phyloP scores from a whole-genome alignment of 2,113 vertebrate genomes.

The Salvelinus sp. region DNA sequence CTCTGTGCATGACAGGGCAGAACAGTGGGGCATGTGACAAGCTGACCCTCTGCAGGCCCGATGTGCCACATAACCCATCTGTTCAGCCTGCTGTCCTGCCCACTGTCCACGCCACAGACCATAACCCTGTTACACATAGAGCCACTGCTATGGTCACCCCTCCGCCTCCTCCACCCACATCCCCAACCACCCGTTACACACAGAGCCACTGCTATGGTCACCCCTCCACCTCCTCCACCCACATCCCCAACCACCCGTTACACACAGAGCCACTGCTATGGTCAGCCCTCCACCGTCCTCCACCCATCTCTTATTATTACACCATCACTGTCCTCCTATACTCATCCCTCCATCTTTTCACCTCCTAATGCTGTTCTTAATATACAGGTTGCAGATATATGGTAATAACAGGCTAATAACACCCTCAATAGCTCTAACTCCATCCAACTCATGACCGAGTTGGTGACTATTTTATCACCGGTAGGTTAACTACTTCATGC shows the following conservation, averaged over 20 bases:
- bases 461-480: not conserved
- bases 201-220: not conserved
- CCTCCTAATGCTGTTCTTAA: not conserved
- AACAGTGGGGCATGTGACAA: slow-evolving; percentile 44
- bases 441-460: not conserved
- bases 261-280: not conserved
- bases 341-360: not conserved
- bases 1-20: slow-evolving; percentile 35
- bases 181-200: not conserved
- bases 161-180: no score
- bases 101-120: not conserved
- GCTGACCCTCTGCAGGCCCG: slow-evolving; percentile 46
- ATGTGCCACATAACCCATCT: slow-evolving; percentile 47
- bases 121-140: slow-evolving; percentile 7
- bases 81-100: slow-evolving; percentile 44
- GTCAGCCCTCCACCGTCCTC: not conserved
- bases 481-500: no score
- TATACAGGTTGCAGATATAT: not conserved
- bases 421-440: not conserved
- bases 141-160: not conserved
- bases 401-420: not conserved
- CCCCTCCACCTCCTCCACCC: not conserved
- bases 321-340: not conserved
- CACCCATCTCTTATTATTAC: not conserved
- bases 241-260: not conserved